Evolutionary conservation across 2,888 invertebrate genomes (phyloP).

Genomic region (Lithodes maja): DNA sequence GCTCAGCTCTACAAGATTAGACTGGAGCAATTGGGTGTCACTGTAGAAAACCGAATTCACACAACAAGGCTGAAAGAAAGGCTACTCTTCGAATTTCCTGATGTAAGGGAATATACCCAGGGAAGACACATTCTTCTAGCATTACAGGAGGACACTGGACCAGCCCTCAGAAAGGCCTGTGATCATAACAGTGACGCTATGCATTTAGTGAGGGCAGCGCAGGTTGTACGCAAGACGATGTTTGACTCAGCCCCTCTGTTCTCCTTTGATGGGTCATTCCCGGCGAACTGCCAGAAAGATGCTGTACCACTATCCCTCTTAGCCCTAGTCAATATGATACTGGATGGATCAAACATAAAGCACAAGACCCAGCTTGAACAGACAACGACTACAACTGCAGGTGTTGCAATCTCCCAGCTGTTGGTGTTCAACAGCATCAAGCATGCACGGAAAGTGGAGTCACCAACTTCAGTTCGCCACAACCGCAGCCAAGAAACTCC

Average conservation of each 20-base stretch:
- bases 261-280: slow-evolving; percentile 26
- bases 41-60: slow-evolving; percentile 2
- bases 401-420: background rate
- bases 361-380: no score
- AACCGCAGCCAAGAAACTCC: slow-evolving; percentile 5
- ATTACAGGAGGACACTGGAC: no score
- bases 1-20: background rate
- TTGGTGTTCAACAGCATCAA: slow-evolving; percentile 14
- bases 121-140: background rate
- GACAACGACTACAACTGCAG: background rate
- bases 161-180: slow-evolving; percentile 16
- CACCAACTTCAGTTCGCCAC: background rate
- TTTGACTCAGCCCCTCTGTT: slow-evolving; percentile 10
- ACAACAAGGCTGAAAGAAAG: slow-evolving; percentile 21
- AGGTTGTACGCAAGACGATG: slow-evolving; percentile 15
- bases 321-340: background rate
- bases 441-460: slow-evolving; percentile 13
- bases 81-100: slow-evolving; percentile 1
- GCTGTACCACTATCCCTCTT: background rate
- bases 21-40: background rate
- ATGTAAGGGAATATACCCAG: background rate
- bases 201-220: slow-evolving; percentile 15
- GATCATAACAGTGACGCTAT: slow-evolving; percentile 25
- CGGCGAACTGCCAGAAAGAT: background rate
- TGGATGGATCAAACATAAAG: no score